Evolutionary conservation across 2,797 vertebrate genomes (phyloP).

Genomic region (Bovichtus diacanthus): DNA sequence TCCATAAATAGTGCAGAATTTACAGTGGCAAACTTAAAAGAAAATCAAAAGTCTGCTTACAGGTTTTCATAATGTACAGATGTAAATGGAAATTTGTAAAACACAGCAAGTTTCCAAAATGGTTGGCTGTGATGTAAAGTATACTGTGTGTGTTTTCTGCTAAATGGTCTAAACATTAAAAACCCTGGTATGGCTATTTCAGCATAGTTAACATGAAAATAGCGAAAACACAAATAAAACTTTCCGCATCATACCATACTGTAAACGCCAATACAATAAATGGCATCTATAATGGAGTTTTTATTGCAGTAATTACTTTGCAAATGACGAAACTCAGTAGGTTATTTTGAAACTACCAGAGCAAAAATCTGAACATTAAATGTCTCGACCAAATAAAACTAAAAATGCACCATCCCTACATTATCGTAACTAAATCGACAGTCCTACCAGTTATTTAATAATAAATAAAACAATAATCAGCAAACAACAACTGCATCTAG

Average conservation of each 20-base stretch:
- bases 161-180: not conserved
- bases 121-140: not conserved
- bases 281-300: not conserved
- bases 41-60: not conserved
- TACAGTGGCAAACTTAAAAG: not conserved
- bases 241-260: not conserved
- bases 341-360: slow-evolving; percentile 24
- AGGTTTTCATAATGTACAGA: not conserved
- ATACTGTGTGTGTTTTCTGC: not conserved
- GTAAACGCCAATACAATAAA: slow-evolving; percentile 17
- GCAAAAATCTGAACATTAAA: slow-evolving; percentile 49
- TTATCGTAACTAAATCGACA: not conserved
- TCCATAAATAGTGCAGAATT: not conserved
- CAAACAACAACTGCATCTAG: not conserved
- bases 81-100: not conserved
- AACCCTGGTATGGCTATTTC: not conserved
- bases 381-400: slow-evolving; percentile 48
- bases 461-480: slow-evolving; percentile 34
- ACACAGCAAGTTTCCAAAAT: not conserved
- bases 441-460: slow-evolving; percentile 13
- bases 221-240: slow-evolving; percentile 19
- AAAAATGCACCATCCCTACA: not conserved
- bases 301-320: slow-evolving; percentile 5
- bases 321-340: slow-evolving; percentile 19
- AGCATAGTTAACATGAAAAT: slow-evolving; percentile 15